Percentiles rank a stretch among this genome's conserved stretches.
Evolutionary conservation across 2,113 vertebrate genomes (phyloP).

Genomic region (Gallinago paraguaiae): DNA sequence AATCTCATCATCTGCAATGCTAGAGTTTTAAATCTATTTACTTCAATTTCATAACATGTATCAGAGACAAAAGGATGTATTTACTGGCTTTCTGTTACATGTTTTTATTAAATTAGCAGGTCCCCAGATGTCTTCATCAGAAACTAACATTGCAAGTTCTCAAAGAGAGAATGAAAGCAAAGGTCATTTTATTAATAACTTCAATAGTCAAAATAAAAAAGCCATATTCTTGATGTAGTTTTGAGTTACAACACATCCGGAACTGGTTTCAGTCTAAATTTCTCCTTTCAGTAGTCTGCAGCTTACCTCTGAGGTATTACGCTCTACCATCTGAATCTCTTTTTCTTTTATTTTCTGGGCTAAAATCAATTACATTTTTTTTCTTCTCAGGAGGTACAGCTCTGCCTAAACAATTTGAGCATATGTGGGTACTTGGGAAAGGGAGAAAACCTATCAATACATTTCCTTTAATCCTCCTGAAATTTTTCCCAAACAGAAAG

Average conservation of each 20-base stretch:
- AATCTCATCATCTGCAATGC: slow-evolving; percentile 71
- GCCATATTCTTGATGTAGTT: background rate
- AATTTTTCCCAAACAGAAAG: background rate
- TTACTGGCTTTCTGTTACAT: slow-evolving; percentile 65
- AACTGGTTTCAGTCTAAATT: background rate
- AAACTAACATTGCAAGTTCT: background rate
- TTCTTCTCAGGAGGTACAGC: fast-evolving
- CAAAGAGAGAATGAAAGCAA: background rate
- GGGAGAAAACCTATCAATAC: background rate
- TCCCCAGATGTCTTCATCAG: slow-evolving; percentile 62
- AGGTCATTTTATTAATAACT: background rate
- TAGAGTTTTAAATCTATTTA: slow-evolving; percentile 77
- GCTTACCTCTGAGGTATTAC: background rate
- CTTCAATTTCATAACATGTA: slow-evolving; percentile 73
- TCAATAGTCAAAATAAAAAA: background rate
- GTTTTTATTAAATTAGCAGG: slow-evolving; percentile 71
- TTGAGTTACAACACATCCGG: background rate
- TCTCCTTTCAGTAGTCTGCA: background rate
- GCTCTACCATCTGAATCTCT: background rate
- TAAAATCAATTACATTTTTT: background rate
- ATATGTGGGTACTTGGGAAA: background rate
- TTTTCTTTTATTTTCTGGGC: background rate
- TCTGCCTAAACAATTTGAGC: background rate
- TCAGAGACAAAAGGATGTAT: slow-evolving; percentile 62
- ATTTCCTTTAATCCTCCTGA: background rate